Evolutionary conservation across 2,113 vertebrate species (phyloP), one percentile per base, ranked within the genome.

Genomic region (Gambusia holbrooki): DNA sequence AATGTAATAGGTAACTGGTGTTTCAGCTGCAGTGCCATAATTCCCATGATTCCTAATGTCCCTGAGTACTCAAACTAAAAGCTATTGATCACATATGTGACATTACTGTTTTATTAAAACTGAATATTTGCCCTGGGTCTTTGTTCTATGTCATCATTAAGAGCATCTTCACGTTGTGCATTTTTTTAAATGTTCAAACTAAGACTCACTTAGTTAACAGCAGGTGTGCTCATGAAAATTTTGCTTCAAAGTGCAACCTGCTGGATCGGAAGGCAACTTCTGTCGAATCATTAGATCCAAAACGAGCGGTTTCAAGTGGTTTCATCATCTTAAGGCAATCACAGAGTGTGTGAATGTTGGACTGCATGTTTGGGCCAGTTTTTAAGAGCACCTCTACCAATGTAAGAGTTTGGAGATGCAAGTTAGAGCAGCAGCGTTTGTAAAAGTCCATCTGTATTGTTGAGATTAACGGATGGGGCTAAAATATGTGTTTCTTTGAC

Each of bases 301-400:
- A 87, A 85, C 81, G 40, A 81, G 72, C 35, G 10, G 71, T 93
- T 93, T 93, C 92, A 87, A 17, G 12, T 37, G 25, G 67, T 92
- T 92, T 89, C 92, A 92, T 93, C 90, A 93, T 88, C 70, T 71
- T 62, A 69, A 82, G 84, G 77, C 76, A 79, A 71, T 86, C 66
- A 75, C 69, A n/a, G 28, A 69, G 19, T 64, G 68, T 70, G 45
- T 77, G 4, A 76, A 73, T 75, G 33, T 63, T 7, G 15, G 5
- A 9, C 5, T 32, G 62, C 51, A 58, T 58, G 9, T 58, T 58
- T 58, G 19, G 51, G 51, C 7, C 51, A 58, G 51, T 58, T 84
- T 85, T 74, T 76, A 88, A 79, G 67, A 77, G 65, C 74, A 81
- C 60, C 29, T 81, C 66, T 69, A 66, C 66, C 30, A 65, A 71